Conservation (phyloP, 2,113 vertebrate genomes). For the Poecilia latipinna region DNA sequence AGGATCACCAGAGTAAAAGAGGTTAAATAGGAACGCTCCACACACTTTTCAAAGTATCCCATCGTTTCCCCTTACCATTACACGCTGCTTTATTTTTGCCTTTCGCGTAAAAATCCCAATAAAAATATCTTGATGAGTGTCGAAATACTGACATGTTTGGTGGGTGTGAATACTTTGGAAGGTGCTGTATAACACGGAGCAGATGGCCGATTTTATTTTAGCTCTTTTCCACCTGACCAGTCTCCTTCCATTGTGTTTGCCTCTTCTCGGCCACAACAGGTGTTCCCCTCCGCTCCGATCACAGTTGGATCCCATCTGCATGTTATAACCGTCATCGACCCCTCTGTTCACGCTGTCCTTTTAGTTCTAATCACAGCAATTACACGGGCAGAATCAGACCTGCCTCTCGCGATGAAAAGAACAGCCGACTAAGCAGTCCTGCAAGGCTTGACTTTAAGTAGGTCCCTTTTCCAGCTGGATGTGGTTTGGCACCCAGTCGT, state of each 20-base stretch:
- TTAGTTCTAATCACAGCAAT: constrained; percentile 6
- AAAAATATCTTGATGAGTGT: too few relatives aligned
- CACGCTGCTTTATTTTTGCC: too few relatives aligned
- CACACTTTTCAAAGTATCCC: too few relatives aligned
- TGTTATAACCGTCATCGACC: too few relatives aligned
- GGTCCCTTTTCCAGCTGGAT: constrained; percentile 23
- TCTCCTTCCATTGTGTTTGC: constrained; percentile 40
- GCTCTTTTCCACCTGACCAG: constrained; percentile 49
- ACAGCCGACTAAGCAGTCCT: constrained; percentile 5
- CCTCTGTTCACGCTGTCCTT: too few relatives aligned
- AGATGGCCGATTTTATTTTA: background rate
- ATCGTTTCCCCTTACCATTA: too few relatives aligned
- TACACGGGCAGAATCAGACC: constrained; percentile 42
- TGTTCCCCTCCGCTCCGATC: constrained; percentile 15
- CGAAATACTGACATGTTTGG: background rate
- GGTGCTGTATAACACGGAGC: background rate
- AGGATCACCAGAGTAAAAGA: too few relatives aligned
- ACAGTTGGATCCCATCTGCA: too few relatives aligned
- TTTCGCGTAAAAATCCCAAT: too few relatives aligned
- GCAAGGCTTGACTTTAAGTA: constrained; percentile 58
- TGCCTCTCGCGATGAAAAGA: constrained; percentile 50
- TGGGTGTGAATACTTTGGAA: background rate
- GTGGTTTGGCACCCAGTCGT: constrained; percentile 43
- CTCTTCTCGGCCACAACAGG: constrained; percentile 45
- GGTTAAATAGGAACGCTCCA: too few relatives aligned